Evolutionary conservation across 2,113 vertebrate species (phyloP).

Genomic region (Pycnonotus jocosus): DNA sequence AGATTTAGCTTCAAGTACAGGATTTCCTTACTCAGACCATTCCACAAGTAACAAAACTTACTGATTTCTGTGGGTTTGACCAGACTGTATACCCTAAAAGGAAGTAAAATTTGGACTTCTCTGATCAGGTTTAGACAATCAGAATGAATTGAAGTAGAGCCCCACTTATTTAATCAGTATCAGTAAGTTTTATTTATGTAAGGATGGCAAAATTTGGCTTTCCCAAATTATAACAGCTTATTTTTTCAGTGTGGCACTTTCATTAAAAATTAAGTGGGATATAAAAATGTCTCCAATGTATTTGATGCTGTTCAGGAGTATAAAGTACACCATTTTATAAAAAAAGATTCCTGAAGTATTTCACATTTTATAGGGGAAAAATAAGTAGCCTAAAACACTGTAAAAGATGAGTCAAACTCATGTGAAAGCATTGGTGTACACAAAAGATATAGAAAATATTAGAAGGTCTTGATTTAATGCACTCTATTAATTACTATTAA

Average conservation of each 20-base stretch:
- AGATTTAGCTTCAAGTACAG: background rate
- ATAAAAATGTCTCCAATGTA: background rate
- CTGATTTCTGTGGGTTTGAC: background rate
- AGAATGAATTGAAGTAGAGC: background rate
- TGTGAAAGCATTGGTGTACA: background rate
- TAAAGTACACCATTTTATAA: background rate
- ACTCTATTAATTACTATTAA: slow-evolving; percentile 51
- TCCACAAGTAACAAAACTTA: background rate
- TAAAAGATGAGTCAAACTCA: background rate
- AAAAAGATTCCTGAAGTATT: background rate
- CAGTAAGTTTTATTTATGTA: background rate
- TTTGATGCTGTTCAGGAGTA: background rate
- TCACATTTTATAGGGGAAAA: background rate
- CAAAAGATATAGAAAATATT: background rate
- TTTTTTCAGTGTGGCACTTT: slow-evolving; percentile 1
- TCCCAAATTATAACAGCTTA: background rate
- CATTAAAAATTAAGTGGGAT: slow-evolving; percentile 3
- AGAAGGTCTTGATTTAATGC: background rate
- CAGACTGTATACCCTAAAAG: background rate
- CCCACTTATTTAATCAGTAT: background rate
- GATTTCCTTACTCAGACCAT: background rate
- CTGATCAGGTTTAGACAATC: background rate
- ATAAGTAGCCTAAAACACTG: background rate
- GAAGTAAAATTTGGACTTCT: background rate
- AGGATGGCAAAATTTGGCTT: background rate